Percentiles rank a stretch among this genome's conserved stretches.
phyloP scores from a whole-genome alignment of 1,140 invertebrate genomes.

The Marisa cornuarietis region DNA sequence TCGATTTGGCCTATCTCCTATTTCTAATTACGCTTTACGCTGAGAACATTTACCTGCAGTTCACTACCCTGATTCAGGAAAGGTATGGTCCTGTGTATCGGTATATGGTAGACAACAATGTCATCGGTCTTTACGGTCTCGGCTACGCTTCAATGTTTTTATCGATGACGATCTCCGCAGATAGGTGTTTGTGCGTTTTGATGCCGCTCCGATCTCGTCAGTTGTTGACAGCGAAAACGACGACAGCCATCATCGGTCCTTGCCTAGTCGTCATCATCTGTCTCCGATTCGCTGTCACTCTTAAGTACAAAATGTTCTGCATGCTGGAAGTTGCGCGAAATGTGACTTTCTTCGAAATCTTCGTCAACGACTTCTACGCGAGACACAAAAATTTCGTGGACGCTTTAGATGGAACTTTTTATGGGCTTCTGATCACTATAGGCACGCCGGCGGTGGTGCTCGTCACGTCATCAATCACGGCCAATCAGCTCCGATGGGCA shows the following conservation, averaged over 20 bases:
- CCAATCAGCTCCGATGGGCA: neutral
- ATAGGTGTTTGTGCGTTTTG: conserved; percentile 10
- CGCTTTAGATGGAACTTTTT: neutral
- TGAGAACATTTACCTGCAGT: conserved; percentile 14
- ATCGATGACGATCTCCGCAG: neutral
- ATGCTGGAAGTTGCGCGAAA: neutral
- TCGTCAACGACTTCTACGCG: neutral
- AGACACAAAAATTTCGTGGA: neutral
- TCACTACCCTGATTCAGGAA: neutral
- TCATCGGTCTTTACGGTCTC: conserved; percentile 5
- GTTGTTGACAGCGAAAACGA: neutral
- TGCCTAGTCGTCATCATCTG: neutral
- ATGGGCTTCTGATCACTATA: neutral
- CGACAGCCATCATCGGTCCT: neutral
- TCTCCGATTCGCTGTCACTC: neutral
- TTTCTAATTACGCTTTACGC: neutral
- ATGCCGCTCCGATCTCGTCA: neutral
- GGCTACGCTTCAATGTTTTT: conserved; percentile 15
- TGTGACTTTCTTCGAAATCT: neutral
- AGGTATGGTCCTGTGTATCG: neutral
- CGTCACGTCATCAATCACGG: conserved; percentile 4
- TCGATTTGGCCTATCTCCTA: conserved; percentile 1
- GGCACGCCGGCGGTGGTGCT: neutral
- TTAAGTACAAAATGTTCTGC: neutral
- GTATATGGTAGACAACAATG: conserved; percentile 12